Conservation (phyloP, 2,888 invertebrate genomes). For the Xanthorhoe designata region DNA sequence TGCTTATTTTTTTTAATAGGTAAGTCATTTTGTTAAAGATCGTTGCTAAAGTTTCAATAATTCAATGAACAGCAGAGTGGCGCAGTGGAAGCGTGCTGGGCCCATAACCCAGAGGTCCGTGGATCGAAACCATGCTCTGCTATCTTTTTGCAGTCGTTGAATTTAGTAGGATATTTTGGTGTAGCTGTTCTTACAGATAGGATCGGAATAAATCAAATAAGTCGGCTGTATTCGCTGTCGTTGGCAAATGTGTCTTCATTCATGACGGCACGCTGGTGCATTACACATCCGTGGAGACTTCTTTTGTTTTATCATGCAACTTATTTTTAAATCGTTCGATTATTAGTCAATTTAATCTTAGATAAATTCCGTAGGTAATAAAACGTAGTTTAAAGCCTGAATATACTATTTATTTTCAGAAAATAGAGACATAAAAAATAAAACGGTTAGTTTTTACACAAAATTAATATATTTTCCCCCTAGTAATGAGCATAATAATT, state of each 20-base stretch:
- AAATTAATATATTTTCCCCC: background rate
- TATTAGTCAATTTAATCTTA: too few relatives aligned
- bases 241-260: slow-evolving; percentile 84
- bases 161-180: slow-evolving; percentile 5
- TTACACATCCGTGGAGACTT: slow-evolving; percentile 62
- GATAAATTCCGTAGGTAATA: too few relatives aligned
- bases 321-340: background rate
- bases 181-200: slow-evolving; percentile 27
- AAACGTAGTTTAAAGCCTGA: too few relatives aligned
- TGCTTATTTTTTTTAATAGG: slow-evolving; percentile 49
- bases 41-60: background rate
- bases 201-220: slow-evolving; percentile 79
- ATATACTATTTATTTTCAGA: too few relatives aligned
- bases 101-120: slow-evolving; percentile 96
- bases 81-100: slow-evolving; percentile 94
- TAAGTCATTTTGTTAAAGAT: background rate
- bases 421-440: too few relatives aligned
- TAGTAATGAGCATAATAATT: slow-evolving; percentile 23
- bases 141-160: slow-evolving; percentile 55
- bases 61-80: slow-evolving; percentile 87
- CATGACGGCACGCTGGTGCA: slow-evolving; percentile 67
- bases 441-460: too few relatives aligned
- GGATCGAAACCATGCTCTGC: slow-evolving; percentile 94
- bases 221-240: slow-evolving; percentile 73
- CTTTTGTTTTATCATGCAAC: background rate